Percentiles rank a stretch among this genome's conserved stretches.
These are phyloP conservation scores for Camelus bactrianus DNA, from an alignment of 2,113 vertebrate genomes.

Conservation along the genomic window DNA sequence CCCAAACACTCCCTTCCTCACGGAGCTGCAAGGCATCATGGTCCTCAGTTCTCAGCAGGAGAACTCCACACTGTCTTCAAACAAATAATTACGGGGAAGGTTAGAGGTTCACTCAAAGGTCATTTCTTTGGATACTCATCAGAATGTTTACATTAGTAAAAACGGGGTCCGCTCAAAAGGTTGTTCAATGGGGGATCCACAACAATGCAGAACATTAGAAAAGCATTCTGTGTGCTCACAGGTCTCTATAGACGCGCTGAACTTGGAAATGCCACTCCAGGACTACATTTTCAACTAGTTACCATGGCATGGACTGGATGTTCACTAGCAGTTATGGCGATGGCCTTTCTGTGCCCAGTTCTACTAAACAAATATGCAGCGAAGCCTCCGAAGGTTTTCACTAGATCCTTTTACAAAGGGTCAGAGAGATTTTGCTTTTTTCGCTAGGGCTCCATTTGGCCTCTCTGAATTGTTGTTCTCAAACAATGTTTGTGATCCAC, in stretches of 20 bases:
- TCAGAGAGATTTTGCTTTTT: constrained; percentile 3
- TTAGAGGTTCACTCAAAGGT: constrained; percentile 96
- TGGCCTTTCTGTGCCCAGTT: constrained; percentile 59
- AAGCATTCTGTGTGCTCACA: constrained; percentile 81
- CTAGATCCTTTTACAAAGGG: constrained; percentile 37
- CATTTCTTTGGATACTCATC: constrained; percentile 97
- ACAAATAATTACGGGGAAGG: constrained; percentile 99
- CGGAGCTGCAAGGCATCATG: constrained; percentile 91
- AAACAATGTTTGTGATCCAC: constrained; percentile 68
- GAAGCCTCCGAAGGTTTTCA: constrained; percentile 42
- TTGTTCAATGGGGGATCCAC: constrained; percentile 83
- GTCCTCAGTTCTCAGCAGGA: constrained; percentile 94
- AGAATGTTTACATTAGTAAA: constrained; percentile 97
- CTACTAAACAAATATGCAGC: constrained; percentile 46
- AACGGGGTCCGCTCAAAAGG: constrained; percentile 85
- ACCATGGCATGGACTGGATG: constrained; percentile 62
- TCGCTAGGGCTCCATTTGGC: neutral
- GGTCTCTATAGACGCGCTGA: constrained; percentile 68
- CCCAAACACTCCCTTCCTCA: constrained; percentile 84
- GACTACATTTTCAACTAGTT: constrained; percentile 43
- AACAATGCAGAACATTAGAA: constrained; percentile 85
- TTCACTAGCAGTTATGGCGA: constrained; percentile 65
- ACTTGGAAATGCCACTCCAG: constrained; percentile 72
- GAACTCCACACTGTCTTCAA: constrained; percentile 99
- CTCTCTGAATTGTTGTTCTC: constrained; percentile 61